Base-by-base conservation (phyloP, 2,797 vertebrate species). In the Micromesistius poutassou region DNA sequence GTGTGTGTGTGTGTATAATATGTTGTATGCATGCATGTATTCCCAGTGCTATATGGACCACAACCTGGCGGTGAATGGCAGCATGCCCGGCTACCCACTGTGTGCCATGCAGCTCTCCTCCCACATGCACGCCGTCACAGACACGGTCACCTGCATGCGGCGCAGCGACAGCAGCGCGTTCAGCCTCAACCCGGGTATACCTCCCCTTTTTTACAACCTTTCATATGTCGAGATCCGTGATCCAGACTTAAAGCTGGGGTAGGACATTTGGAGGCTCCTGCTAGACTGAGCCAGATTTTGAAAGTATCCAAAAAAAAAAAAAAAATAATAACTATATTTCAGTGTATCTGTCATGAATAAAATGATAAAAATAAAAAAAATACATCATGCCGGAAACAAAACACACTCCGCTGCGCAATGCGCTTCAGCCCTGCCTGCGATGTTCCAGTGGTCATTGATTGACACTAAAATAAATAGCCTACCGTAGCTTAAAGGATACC, bases 61-160 rank as follows among this genome's bases (percentile, higher is more conserved):
- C 84, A 99, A 99, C 46, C 79, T 83, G 0, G 89, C 87, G 0
- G 76, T 70, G 35, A 95, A 93, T 0, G 94, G 93, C 72, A 94
- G 94, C 0, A 75, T 22, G 0, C 96, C 97, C 0, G 55, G 73
- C 75, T 96, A 96, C 82, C 97, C 97, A 0, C 94, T 99, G 5
- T 99, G 97, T 0, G 96, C 97, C 75, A 96, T 99, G 97, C 96
- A 99, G 95, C 96, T 99, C 0, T 96, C 87, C 85, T 95, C 97
- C 0, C 97, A 97, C 93, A 99, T 99, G 97, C 96, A 95, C 0
- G 97, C 97, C 0, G 97, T 97, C 78, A 94, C 94, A 12, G 93
- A 96, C 93, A 98, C 97, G 0, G 95, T 94, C 70, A 98, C 96
- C 79, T 99, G 97, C 91, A 99, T 99, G 96, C 93, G 97, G 2